Conservation (phyloP, 2,888 invertebrate genomes). For the Sepioteuthis lessoniana region DNA sequence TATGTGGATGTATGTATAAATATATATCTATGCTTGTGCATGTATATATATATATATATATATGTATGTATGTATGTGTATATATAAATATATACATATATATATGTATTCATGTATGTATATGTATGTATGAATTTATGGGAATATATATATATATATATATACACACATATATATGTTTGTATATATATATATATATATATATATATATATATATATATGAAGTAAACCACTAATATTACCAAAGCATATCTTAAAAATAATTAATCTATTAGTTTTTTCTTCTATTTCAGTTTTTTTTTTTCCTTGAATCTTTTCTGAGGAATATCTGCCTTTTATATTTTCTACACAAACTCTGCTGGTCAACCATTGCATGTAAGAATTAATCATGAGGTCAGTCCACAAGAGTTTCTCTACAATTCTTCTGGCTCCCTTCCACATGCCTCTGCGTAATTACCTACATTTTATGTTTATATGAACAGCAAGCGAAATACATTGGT, state of each 20-base stretch:
- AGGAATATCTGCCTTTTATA: not conserved
- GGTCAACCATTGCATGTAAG: constrained; percentile 11
- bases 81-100: not conserved
- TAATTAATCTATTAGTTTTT: not conserved
- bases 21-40: no score
- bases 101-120: no score
- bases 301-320: not conserved
- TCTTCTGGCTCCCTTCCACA: not conserved
- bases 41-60: not conserved
- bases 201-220: no score
- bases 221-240: not conserved
- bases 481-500: constrained; percentile 18
- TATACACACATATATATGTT: no score
- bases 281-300: not conserved
- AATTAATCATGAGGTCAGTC: not conserved
- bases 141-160: no score
- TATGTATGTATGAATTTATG: no score
- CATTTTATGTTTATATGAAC: not conserved
- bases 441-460: not conserved
- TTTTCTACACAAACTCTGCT: not conserved
- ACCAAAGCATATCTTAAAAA: not conserved
- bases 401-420: not conserved
- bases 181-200: no score
- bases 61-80: not conserved
- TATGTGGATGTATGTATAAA: no score